phyloP scores from a whole-genome alignment of 2,797 vertebrate genomes.

The Eulemur mongoz region DNA sequence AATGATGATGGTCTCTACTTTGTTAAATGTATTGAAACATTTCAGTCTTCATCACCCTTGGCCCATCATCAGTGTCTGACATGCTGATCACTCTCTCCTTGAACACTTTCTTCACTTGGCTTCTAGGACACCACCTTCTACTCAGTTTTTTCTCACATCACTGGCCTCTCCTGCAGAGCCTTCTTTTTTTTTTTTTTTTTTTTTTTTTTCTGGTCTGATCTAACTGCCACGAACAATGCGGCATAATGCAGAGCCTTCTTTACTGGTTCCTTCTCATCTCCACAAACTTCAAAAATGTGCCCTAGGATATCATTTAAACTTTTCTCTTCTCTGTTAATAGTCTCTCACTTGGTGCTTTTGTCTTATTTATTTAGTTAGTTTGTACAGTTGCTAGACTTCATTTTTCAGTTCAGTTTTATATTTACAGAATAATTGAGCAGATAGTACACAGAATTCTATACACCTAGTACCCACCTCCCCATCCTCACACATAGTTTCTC shows the following conservation, averaged over 20 bases:
- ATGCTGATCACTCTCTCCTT: neutral
- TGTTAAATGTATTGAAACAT: neutral
- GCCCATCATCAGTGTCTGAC: neutral
- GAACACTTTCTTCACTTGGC: neutral
- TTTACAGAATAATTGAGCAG: neutral
- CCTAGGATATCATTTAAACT: neutral
- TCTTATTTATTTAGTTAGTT: neutral
- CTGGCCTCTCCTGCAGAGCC: neutral
- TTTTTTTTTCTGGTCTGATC: too few relatives aligned
- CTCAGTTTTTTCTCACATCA: neutral
- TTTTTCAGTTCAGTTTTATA: neutral
- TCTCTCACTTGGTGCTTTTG: neutral
- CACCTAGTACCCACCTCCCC: neutral
- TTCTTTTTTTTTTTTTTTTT: neutral
- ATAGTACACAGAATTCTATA: neutral
- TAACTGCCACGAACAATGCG: too few relatives aligned
- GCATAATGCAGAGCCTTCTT: neutral
- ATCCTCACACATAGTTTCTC: neutral
- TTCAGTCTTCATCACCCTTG: neutral
- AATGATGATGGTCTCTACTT: neutral
- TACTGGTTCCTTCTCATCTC: neutral
- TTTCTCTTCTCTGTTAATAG: neutral
- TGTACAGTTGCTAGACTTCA: neutral
- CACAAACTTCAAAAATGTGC: neutral
- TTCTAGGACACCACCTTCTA: neutral